phyloP scores from a whole-genome alignment of 2,888 invertebrate genomes.

The Mimumesa dahlbomi region DNA sequence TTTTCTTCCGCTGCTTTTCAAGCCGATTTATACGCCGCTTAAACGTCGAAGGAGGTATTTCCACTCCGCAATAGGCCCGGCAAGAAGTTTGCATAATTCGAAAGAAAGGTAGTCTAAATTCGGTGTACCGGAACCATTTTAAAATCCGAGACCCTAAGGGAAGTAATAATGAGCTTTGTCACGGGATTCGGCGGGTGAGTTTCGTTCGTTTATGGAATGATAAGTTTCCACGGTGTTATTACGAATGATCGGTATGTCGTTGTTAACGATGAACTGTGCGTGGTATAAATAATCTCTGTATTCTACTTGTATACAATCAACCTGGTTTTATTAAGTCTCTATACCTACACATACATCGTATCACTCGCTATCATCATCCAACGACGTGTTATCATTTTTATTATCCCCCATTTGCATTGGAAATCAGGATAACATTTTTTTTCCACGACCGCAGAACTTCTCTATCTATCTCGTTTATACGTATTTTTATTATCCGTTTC shows the following conservation, averaged over 20 bases:
- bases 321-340: too few species aligned
- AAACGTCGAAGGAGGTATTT: constrained; percentile 34
- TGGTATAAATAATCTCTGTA: neutral
- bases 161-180: constrained; percentile 9
- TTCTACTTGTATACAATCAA: too few species aligned
- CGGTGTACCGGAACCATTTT: too few species aligned
- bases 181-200: neutral
- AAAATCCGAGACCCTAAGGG: neutral
- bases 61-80: constrained; percentile 15
- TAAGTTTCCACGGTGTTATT: constrained; percentile 22
- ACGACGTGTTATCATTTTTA: too few species aligned
- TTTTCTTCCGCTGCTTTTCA: constrained; percentile 2
- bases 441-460: too few species aligned
- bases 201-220: constrained; percentile 4
- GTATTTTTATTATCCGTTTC: too few species aligned
- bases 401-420: too few species aligned
- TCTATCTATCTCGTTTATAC: too few species aligned
- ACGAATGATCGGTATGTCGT: neutral
- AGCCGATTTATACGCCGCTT: constrained; percentile 47
- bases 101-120: neutral
- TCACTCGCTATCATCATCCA: too few species aligned
- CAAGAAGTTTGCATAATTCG: constrained; percentile 32
- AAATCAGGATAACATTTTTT: too few species aligned
- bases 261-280: constrained; percentile 17
- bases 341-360: too few species aligned